Percentiles rank a stretch among this genome's conserved stretches.
Evolutionary conservation across 2,888 invertebrate genomes (phyloP).

Genomic region (Philopedon plagiatum): DNA sequence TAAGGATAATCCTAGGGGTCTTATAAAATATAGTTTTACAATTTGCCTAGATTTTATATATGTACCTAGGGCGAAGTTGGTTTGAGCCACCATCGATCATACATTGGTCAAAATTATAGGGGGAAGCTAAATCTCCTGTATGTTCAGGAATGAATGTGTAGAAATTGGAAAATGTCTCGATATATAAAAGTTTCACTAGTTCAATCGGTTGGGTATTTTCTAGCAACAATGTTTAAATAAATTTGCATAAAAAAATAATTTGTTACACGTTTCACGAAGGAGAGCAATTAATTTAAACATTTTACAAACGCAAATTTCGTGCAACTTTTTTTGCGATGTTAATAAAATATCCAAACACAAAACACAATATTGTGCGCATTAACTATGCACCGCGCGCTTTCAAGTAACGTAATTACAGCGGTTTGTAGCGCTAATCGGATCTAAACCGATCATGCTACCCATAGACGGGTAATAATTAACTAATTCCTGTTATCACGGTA

Average conservation of each 20-base stretch:
- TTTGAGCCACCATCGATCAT: too few species aligned
- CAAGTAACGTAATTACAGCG: conserved; percentile 64
- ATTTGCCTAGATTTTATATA: too few species aligned
- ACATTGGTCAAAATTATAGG: too few species aligned
- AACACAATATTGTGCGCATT: conserved; percentile 51
- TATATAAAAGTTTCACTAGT: background rate
- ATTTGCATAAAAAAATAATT: conserved; percentile 9
- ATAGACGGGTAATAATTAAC: conserved; percentile 62
- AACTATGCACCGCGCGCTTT: conserved; percentile 61
- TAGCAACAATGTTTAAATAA: background rate
- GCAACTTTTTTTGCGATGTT: conserved; percentile 7
- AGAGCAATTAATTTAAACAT: conserved; percentile 10
- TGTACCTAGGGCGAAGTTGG: too few species aligned
- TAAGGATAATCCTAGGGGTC: too few species aligned
- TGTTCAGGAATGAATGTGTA: too few species aligned
- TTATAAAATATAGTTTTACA: too few species aligned
- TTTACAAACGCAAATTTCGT: conserved; percentile 7
- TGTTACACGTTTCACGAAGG: conserved; percentile 8
- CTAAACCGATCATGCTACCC: conserved; percentile 62
- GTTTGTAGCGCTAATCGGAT: conserved; percentile 57
- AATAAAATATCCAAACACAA: conserved; percentile 19
- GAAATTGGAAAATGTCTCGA: too few species aligned
- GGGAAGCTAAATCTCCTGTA: too few species aligned
- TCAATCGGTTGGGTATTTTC: background rate
- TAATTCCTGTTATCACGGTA: conserved; percentile 60